Evolutionary conservation across 2,888 invertebrate species (phyloP).

Genomic region (Pseudoips prasinana): DNA sequence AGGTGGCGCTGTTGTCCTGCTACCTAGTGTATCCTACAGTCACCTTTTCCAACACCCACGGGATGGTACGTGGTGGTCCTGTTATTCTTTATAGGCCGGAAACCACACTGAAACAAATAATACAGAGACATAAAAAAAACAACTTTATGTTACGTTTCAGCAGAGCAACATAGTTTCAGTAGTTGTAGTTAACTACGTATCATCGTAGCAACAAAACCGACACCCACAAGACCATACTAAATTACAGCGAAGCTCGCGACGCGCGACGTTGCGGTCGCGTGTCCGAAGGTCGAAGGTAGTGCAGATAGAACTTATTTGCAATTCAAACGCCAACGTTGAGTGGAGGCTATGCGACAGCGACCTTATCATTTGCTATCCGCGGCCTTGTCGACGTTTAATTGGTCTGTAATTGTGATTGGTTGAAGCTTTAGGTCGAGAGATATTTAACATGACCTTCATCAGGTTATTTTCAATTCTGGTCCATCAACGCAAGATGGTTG

Average conservation of each 20-base stretch:
- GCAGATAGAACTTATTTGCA: constrained; percentile 47
- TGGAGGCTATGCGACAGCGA: constrained; percentile 39
- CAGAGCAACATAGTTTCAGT: too few relatives aligned
- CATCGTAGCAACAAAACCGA: constrained; percentile 2
- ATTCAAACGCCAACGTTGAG: constrained; percentile 39
- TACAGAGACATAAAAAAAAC: too few relatives aligned
- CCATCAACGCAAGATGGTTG: too few relatives aligned
- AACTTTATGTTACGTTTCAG: too few relatives aligned
- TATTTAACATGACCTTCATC: neutral
- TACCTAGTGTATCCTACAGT: too few relatives aligned
- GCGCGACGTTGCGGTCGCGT: constrained; percentile 50
- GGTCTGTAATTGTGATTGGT: constrained; percentile 33
- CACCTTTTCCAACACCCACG: too few relatives aligned
- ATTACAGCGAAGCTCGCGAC: constrained; percentile 33
- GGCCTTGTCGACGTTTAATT: constrained; percentile 38
- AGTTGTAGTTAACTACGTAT: too few relatives aligned
- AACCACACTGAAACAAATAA: too few relatives aligned
- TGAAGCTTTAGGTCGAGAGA: constrained; percentile 12
- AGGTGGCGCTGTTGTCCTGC: too few relatives aligned
- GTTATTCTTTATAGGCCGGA: too few relatives aligned
- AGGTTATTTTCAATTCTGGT: too few relatives aligned
- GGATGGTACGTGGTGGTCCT: too few relatives aligned
- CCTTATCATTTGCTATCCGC: constrained; percentile 32
- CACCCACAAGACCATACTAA: constrained; percentile 10
- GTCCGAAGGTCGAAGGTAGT: constrained; percentile 40